Evolutionary conservation across 1,140 invertebrate genomes (phyloP).

Genomic region (Drosophila micromelanica): DNA sequence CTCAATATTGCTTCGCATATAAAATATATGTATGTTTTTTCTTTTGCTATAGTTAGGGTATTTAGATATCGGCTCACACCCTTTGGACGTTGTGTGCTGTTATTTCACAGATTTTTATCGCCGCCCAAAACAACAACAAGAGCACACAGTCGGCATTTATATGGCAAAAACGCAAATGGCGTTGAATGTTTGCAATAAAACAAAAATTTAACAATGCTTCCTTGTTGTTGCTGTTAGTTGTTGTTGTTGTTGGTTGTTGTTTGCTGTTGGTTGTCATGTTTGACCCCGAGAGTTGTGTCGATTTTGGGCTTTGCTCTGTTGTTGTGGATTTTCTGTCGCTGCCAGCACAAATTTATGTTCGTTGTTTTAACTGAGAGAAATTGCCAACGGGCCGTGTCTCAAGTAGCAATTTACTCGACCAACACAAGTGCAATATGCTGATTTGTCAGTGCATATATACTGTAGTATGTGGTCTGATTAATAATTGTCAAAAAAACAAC

Average conservation of each 20-base stretch:
- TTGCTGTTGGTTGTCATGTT: conserved; percentile 11
- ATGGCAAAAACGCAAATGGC: conserved; percentile 72
- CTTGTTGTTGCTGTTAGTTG: conserved; percentile 34
- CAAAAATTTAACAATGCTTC: conserved; percentile 72
- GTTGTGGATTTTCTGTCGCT: conserved; percentile 52
- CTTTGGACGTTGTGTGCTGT: conserved; percentile 25
- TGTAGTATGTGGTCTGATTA: conserved; percentile 46
- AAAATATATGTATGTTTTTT: neutral
- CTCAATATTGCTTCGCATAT: no score
- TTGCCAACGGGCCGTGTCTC: conserved; percentile 35
- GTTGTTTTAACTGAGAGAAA: conserved; percentile 19
- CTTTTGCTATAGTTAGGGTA: neutral
- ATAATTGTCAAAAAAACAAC: conserved; percentile 55
- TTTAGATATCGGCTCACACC: neutral
- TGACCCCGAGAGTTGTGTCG: conserved; percentile 41
- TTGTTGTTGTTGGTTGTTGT: neutral
- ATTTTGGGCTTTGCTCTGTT: conserved; percentile 33
- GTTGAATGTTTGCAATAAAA: conserved; percentile 79
- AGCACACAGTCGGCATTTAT: conserved; percentile 55
- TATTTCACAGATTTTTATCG: conserved; percentile 72
- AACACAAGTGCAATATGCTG: conserved; percentile 9
- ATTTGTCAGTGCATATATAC: conserved; percentile 27
- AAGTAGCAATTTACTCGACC: conserved; percentile 63
- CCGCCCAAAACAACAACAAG: conserved; percentile 32
- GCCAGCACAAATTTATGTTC: conserved; percentile 56